phyloP scores from a whole-genome alignment of 2,888 invertebrate species.

The Cosmia trapezina region DNA sequence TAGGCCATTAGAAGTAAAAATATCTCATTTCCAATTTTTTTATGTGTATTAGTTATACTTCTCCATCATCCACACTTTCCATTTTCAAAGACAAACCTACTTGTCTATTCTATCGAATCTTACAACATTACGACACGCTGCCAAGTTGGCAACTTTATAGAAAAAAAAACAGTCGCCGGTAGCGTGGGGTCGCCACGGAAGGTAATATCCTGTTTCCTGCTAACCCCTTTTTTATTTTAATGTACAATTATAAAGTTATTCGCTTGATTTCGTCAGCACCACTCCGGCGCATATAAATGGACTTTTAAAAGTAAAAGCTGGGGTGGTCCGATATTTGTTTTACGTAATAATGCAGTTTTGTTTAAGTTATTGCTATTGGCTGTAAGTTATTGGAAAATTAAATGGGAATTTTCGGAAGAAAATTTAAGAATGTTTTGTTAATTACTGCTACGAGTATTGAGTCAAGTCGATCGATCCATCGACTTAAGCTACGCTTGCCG shows the following conservation, averaged over 20 bases:
- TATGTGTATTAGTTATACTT: background rate
- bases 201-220: constrained; percentile 87
- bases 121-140: constrained; percentile 54
- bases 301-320: constrained; percentile 61
- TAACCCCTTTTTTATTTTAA: constrained; percentile 86
- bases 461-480: too few relatives aligned
- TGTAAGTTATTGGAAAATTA: constrained; percentile 10
- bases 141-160: constrained; percentile 68
- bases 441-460: too few relatives aligned
- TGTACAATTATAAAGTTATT: constrained; percentile 86
- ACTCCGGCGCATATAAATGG: constrained; percentile 81
- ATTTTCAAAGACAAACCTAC: constrained; percentile 45
- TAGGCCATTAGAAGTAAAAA: background rate
- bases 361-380: constrained; percentile 30
- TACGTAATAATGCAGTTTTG: constrained; percentile 45
- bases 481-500: too few relatives aligned
- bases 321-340: constrained; percentile 74
- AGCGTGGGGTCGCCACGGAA: constrained; percentile 85
- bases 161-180: constrained; percentile 69
- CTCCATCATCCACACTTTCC: constrained; percentile 31
- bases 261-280: constrained; percentile 83
- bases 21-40: background rate
- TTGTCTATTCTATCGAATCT: constrained; percentile 57
- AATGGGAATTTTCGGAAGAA: background rate
- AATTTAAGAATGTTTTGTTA: too few relatives aligned